phyloP scores from a whole-genome alignment of 1,140 invertebrate genomes.

The Acromyrmex echinatior region DNA sequence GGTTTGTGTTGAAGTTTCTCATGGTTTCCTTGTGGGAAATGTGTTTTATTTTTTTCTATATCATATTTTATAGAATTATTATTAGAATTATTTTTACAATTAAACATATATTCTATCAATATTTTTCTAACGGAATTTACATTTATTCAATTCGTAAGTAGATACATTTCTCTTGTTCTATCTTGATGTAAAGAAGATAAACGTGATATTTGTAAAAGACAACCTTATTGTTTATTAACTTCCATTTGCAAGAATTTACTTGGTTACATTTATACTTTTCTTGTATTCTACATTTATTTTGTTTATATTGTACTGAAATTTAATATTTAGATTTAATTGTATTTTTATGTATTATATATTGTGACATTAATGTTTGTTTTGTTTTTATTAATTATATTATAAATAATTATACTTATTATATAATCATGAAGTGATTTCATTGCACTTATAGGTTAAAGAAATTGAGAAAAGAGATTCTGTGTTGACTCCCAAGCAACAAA shows the following conservation, averaged over 20 bases:
- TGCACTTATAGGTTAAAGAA: slow-evolving; percentile 93
- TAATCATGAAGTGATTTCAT: slow-evolving; percentile 2
- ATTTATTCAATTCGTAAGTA: slow-evolving; percentile 8
- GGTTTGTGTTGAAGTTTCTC: neutral
- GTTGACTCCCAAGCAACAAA: slow-evolving; percentile 97
- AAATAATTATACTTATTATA: neutral
- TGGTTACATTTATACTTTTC: neutral
- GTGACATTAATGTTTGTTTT: neutral
- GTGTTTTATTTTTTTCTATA: neutral
- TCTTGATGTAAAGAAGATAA: neutral
- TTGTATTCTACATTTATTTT: neutral
- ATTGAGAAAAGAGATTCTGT: slow-evolving; percentile 97
- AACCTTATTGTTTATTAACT: neutral
- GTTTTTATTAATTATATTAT: neutral
- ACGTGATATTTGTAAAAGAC: neutral
- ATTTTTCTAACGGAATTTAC: neutral
- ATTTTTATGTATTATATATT: neutral
- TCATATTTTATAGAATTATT: neutral
- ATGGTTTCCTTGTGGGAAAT: neutral
- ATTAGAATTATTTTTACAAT: neutral
- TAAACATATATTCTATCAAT: neutral
- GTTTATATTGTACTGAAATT: neutral
- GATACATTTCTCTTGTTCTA: neutral
- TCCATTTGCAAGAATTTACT: neutral
- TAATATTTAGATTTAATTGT: neutral